Percentiles rank a stretch among this genome's conserved stretches.
These are phyloP conservation scores for Craterocephalus amniculus DNA, from an alignment of 2,797 vertebrate species.

Conservation along the genomic window DNA sequence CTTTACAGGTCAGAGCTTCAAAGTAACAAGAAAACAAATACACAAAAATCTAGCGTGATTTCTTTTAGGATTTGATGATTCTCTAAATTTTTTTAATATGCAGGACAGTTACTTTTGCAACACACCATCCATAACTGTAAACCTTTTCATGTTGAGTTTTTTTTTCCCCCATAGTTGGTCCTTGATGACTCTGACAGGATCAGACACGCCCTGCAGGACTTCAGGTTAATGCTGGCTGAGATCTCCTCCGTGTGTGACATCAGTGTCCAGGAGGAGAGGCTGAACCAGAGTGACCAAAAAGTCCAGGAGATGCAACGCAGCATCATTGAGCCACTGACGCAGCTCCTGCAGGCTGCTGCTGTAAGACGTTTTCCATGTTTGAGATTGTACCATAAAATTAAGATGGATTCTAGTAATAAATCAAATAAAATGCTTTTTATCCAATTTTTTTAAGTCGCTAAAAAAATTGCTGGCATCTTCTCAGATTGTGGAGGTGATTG, in stretches of 20 bases:
- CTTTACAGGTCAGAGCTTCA: slow-evolving; percentile 85
- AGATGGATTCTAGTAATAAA: background rate
- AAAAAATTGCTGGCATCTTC: background rate
- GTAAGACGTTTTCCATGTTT: slow-evolving; percentile 76
- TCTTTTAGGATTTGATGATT: too few species aligned
- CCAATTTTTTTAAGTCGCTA: background rate
- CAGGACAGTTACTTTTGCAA: background rate
- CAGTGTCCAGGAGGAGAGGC: slow-evolving; percentile 69
- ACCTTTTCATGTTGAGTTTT: background rate
- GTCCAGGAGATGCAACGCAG: slow-evolving; percentile 83
- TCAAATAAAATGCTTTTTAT: background rate
- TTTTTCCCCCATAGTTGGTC: slow-evolving; percentile 82
- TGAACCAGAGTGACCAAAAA: slow-evolving; percentile 75
- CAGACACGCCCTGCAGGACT: slow-evolving; percentile 78
- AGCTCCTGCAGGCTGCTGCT: slow-evolving; percentile 81
- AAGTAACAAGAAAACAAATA: background rate
- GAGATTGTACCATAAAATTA: background rate
- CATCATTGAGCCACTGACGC: slow-evolving; percentile 82
- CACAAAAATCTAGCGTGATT: background rate
- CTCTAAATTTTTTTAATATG: too few species aligned
- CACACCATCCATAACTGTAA: background rate
- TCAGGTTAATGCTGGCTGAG: slow-evolving; percentile 83
- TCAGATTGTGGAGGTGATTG: slow-evolving; percentile 88
- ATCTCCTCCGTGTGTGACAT: slow-evolving; percentile 87
- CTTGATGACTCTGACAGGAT: slow-evolving; percentile 91